A percentile compares a stretch with the other conserved stretches of the same genome.
Conservation (phyloP, 2,797 vertebrate species). For the Melanotaenia nigrans region DNA sequence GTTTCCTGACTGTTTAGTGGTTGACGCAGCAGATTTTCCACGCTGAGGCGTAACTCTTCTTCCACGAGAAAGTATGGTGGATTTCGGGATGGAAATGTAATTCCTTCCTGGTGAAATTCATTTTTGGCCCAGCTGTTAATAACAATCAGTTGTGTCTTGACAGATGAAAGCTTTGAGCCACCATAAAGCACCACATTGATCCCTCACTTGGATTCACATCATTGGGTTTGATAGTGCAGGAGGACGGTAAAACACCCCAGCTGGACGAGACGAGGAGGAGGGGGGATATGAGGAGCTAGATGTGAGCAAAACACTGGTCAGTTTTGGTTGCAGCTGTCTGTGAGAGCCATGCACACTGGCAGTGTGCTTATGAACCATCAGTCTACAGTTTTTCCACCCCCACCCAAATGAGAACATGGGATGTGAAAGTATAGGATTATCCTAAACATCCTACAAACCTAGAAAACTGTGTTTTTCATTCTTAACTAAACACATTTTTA, state of each 20-base stretch:
- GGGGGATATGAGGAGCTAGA: constrained; percentile 16
- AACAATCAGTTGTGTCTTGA: constrained; percentile 67
- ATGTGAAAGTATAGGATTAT: constrained; percentile 8
- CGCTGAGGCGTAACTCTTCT: constrained; percentile 42
- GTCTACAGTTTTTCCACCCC: constrained; percentile 4
- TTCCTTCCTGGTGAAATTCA: constrained; percentile 51
- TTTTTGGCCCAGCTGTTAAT: constrained; percentile 63
- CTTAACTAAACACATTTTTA: not conserved
- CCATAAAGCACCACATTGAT: constrained; percentile 67
- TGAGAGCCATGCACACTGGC: constrained; percentile 12
- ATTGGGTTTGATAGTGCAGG: constrained; percentile 71
- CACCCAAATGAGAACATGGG: not conserved
- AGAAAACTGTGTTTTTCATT: constrained; percentile 2
- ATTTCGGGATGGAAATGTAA: constrained; percentile 52
- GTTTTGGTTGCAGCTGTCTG: constrained; percentile 14
- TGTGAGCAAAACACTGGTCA: not conserved
- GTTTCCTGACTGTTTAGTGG: constrained; percentile 27
- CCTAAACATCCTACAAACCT: not conserved
- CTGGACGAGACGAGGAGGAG: constrained; percentile 50
- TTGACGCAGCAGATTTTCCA: constrained; percentile 56
- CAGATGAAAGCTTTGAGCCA: constrained; percentile 53
- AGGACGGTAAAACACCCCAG: constrained; percentile 68
- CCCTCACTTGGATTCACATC: constrained; percentile 58
- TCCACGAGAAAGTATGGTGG: constrained; percentile 34
- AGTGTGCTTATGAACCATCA: constrained; percentile 6